Conservation (phyloP, 2,888 invertebrate genomes). For the Augiades crinisus region DNA sequence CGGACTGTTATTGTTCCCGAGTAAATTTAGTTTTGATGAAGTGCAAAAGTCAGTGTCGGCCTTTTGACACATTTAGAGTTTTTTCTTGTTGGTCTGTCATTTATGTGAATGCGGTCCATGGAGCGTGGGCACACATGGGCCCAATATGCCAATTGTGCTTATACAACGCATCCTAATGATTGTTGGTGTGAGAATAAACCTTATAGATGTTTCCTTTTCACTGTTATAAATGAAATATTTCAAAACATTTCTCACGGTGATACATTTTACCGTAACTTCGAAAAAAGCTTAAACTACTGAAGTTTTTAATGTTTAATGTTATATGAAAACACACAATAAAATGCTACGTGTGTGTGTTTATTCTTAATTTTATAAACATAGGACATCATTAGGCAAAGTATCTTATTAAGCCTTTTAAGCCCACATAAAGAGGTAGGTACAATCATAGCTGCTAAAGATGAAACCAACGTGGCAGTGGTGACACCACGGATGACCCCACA, state of each 20-base stretch:
- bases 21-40: constrained; percentile 79
- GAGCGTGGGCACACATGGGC: constrained; percentile 72
- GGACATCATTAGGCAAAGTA: too few species aligned
- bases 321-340: too few species aligned
- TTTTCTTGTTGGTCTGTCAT: constrained; percentile 60
- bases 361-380: too few species aligned
- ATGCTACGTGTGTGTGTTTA: too few species aligned
- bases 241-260: constrained; percentile 34
- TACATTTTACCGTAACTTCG: not conserved
- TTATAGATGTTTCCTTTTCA: constrained; percentile 36
- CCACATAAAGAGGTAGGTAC: too few species aligned
- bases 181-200: constrained; percentile 54
- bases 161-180: constrained; percentile 57
- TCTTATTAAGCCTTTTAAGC: too few species aligned
- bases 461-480: too few species aligned
- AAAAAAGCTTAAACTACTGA: not conserved
- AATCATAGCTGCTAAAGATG: too few species aligned
- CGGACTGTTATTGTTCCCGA: constrained; percentile 58
- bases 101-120: constrained; percentile 58
- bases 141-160: constrained; percentile 69
- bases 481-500: too few species aligned
- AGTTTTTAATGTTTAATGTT: not conserved
- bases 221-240: constrained; percentile 24
- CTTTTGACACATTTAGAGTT: constrained; percentile 49
- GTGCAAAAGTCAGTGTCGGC: constrained; percentile 72